Evolutionary conservation across 2,888 invertebrate species (phyloP).

Genomic region (Luperina nickerlii): DNA sequence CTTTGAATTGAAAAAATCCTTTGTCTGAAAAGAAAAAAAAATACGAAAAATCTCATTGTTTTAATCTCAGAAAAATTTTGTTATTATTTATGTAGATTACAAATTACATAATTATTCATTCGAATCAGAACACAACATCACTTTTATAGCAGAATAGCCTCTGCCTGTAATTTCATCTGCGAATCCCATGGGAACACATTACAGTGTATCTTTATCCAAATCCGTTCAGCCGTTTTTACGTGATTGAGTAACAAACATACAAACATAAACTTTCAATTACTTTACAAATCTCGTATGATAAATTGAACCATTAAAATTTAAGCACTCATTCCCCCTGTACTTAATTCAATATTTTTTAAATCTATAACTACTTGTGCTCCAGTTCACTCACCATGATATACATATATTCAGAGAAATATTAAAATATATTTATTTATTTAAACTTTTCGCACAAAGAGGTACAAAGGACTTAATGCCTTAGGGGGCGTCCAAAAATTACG

Average conservation of each 20-base stretch:
- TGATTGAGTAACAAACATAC: neutral
- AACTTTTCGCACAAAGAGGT: too few relatives aligned
- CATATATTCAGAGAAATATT: too few relatives aligned
- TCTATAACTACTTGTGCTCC: too few relatives aligned
- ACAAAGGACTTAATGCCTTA: too few relatives aligned
- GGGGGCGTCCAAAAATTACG: too few relatives aligned
- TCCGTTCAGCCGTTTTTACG: neutral
- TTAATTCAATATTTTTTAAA: neutral
- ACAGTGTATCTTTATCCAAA: neutral
- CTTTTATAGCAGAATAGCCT: neutral
- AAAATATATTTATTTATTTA: too few relatives aligned
- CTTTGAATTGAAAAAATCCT: slow-evolving; percentile 4
- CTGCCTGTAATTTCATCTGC: neutral
- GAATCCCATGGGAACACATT: neutral
- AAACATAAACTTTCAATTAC: neutral
- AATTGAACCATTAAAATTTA: neutral
- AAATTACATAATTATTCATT: neutral
- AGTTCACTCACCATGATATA: too few relatives aligned
- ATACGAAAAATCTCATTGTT: neutral
- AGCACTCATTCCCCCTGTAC: neutral
- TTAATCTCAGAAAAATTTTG: neutral
- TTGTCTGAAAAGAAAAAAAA: slow-evolving; percentile 1
- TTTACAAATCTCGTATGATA: too few relatives aligned
- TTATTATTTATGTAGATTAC: neutral
- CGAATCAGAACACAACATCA: neutral